Evolutionary conservation across 2,113 vertebrate genomes (phyloP).

Genomic region (Oncorhynchus tshawytscha): DNA sequence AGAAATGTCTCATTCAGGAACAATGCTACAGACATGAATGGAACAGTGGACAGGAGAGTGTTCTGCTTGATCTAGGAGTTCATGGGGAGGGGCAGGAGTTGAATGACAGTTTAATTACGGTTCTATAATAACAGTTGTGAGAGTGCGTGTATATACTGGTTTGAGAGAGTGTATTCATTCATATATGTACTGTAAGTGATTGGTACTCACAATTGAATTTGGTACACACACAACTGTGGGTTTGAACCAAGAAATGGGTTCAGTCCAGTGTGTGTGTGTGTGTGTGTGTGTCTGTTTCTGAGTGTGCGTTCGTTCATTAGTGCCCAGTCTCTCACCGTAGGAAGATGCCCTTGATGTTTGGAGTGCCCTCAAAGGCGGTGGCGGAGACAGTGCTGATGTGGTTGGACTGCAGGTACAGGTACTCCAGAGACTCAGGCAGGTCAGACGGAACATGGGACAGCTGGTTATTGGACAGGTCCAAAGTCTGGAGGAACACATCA

Average conservation of each 20-base stretch:
- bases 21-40: too few species aligned
- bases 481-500: slow-evolving; percentile 71
- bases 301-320: neutral
- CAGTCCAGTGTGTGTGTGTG: neutral
- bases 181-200: too few species aligned
- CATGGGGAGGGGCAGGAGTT: neutral
- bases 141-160: too few species aligned
- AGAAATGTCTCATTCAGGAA: neutral
- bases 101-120: too few species aligned
- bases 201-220: too few species aligned
- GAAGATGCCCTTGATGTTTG: slow-evolving; percentile 93
- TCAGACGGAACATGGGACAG: slow-evolving; percentile 85
- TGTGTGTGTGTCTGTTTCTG: neutral
- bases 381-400: slow-evolving; percentile 81
- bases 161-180: too few species aligned
- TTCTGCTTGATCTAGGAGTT: neutral
- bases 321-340: slow-evolving; percentile 78
- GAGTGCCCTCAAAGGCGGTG: slow-evolving; percentile 87
- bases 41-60: too few species aligned
- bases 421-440: slow-evolving; percentile 89
- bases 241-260: neutral
- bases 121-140: neutral
- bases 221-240: too few species aligned
- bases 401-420: slow-evolving; percentile 91
- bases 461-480: slow-evolving; percentile 90